Evolutionary conservation across 1,140 invertebrate genomes (phyloP).

Genomic region (Bombus fervidus): DNA sequence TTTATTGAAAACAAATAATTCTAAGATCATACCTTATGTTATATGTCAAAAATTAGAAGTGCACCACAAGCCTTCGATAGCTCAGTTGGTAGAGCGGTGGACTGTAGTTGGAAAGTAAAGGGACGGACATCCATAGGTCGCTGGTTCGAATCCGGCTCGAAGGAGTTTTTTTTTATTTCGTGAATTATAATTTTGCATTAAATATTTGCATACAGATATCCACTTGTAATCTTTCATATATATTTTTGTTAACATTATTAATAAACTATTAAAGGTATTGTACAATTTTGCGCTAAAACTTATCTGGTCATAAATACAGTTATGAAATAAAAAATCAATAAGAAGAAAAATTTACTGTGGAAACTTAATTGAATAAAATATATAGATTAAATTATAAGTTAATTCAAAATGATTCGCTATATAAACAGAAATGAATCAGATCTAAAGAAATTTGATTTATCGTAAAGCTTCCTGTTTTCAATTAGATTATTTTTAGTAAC

Average conservation of each 20-base stretch:
- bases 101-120: slow-evolving; percentile 85
- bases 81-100: slow-evolving; percentile 95
- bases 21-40: accelerated
- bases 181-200: neutral
- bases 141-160: slow-evolving; percentile 75
- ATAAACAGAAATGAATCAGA: neutral
- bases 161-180: slow-evolving; percentile 59
- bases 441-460: neutral
- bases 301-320: neutral
- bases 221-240: neutral
- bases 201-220: neutral
- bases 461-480: neutral
- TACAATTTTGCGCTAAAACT: neutral
- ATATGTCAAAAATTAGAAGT: neutral
- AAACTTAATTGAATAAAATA: neutral
- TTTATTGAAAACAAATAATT: neutral
- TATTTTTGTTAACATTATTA: neutral
- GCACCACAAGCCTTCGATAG: slow-evolving; percentile 86
- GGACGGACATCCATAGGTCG: slow-evolving; percentile 69
- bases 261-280: neutral
- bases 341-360: neutral
- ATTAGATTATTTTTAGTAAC: neutral
- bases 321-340: neutral
- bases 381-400: neutral
- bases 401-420: neutral